Conservation (phyloP, 2,888 invertebrate genomes). For the Drosophila buzzatii region DNA sequence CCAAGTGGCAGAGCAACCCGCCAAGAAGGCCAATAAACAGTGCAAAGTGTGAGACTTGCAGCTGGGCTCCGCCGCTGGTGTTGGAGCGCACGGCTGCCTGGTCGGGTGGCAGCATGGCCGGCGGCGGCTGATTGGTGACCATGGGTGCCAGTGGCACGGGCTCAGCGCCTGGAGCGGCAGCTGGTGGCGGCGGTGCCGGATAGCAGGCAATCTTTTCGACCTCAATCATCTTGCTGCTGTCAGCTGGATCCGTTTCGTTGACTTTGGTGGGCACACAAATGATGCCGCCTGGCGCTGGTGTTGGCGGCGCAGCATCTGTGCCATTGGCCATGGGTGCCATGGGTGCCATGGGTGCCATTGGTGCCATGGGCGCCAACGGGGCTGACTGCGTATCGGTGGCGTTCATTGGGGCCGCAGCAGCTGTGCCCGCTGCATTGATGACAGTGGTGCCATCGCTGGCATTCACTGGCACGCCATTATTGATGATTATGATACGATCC, state of each 20-base stretch:
- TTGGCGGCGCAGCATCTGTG: conserved; percentile 48
- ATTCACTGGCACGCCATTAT: conserved; percentile 82
- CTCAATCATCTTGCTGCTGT: conserved; percentile 80
- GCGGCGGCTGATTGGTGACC: conserved; percentile 60
- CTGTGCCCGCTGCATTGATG: conserved; percentile 75
- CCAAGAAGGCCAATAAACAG: conserved; percentile 30
- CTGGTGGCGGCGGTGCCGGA: conserved; percentile 78
- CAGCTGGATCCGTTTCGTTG: conserved; percentile 84
- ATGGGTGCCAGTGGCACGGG: conserved; percentile 68
- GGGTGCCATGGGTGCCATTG: conserved; percentile 46
- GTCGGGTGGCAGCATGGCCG: conserved; percentile 62
- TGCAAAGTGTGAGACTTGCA: background rate
- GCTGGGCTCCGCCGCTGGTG: conserved; percentile 22
- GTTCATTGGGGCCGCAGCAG: conserved; percentile 38
- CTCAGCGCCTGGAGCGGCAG: conserved; percentile 63
- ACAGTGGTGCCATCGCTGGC: conserved; percentile 68
- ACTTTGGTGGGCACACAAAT: conserved; percentile 82
- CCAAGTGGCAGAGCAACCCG: conserved; percentile 19
- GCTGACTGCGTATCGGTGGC: conserved; percentile 47
- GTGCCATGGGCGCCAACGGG: conserved; percentile 57
- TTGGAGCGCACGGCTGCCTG: conserved; percentile 69
- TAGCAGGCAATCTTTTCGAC: conserved; percentile 84
- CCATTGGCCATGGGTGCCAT: conserved; percentile 54
- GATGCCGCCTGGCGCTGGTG: conserved; percentile 74
- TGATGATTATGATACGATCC: conserved; percentile 84